A percentile compares a stretch with the other conserved stretches of the same genome.
Evolutionary conservation across 1,140 invertebrate genomes (phyloP).

Genomic region (Sinonovacula constricta): DNA sequence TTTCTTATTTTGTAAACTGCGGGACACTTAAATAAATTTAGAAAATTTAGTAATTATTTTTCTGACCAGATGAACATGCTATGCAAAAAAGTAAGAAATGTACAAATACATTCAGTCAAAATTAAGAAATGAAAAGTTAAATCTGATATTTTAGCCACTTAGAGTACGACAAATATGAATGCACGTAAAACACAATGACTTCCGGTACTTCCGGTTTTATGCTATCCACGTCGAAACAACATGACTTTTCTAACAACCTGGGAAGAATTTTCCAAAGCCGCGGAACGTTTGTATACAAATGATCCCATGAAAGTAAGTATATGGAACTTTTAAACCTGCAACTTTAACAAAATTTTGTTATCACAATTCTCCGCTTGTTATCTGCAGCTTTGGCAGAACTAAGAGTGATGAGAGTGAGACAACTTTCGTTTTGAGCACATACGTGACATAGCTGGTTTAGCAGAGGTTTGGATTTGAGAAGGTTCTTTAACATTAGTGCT

Average conservation of each 20-base stretch:
- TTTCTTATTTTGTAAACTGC: neutral
- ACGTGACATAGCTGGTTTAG: too few relatives aligned
- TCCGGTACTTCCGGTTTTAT: neutral
- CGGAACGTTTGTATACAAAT: conserved; percentile 92
- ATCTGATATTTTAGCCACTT: neutral
- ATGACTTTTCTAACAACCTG: conserved; percentile 95
- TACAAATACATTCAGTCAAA: neutral
- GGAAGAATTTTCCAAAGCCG: conserved; percentile 96
- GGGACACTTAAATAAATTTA: neutral
- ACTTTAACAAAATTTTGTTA: too few relatives aligned
- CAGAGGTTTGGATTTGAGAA: too few relatives aligned
- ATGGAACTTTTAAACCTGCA: too few relatives aligned
- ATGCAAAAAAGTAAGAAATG: neutral
- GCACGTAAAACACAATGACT: neutral
- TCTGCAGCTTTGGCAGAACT: too few relatives aligned
- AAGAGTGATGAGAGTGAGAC: too few relatives aligned
- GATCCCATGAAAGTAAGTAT: conserved; percentile 93
- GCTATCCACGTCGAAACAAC: neutral
- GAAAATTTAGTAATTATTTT: neutral
- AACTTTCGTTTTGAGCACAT: too few relatives aligned
- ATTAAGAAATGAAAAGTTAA: neutral
- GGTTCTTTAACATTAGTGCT: too few relatives aligned
- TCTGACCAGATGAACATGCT: neutral
- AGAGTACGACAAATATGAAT: too few relatives aligned
- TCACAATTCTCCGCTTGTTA: too few relatives aligned